Percentiles rank a stretch among this genome's conserved stretches.
phyloP scores from a whole-genome alignment of 2,888 invertebrate species.

The Nebria brevicollis region DNA sequence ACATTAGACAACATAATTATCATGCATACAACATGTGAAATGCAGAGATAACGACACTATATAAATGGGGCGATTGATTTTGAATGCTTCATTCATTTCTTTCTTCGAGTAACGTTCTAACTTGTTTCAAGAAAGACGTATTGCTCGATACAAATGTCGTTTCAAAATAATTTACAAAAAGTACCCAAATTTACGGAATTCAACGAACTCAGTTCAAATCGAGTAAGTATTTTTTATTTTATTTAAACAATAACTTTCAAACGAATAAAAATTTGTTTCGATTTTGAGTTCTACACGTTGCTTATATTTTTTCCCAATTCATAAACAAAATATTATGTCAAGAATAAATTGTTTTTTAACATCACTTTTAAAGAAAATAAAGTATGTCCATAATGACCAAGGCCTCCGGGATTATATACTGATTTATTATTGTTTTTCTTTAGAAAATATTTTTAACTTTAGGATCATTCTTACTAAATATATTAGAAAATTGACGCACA shows the following conservation, averaged over 20 bases:
- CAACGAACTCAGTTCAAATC: conserved; percentile 64
- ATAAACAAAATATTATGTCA: too few species aligned
- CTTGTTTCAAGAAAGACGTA: neutral
- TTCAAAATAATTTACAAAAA: conserved; percentile 37
- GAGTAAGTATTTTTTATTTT: conserved; percentile 58
- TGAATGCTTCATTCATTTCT: conserved; percentile 1
- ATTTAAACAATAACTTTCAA: conserved; percentile 15
- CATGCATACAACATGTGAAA: neutral
- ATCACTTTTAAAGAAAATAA: too few species aligned
- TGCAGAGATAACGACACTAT: neutral
- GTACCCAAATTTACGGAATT: conserved; percentile 63
- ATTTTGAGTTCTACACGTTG: too few species aligned
- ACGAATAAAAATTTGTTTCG: conserved; percentile 3
- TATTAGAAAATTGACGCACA: too few species aligned
- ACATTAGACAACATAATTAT: neutral
- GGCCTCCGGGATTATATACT: too few species aligned
- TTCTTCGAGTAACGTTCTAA: neutral
- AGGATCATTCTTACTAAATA: too few species aligned
- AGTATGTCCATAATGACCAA: too few species aligned
- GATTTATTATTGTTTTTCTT: too few species aligned
- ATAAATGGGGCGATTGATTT: neutral
- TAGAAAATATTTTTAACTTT: too few species aligned
- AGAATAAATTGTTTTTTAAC: too few species aligned
- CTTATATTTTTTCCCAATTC: too few species aligned
- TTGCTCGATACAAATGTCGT: neutral